These are phyloP conservation scores for Hypocryptadius cinnamomeus DNA, from an alignment of 2,113 vertebrate species.

Conservation along the genomic window DNA sequence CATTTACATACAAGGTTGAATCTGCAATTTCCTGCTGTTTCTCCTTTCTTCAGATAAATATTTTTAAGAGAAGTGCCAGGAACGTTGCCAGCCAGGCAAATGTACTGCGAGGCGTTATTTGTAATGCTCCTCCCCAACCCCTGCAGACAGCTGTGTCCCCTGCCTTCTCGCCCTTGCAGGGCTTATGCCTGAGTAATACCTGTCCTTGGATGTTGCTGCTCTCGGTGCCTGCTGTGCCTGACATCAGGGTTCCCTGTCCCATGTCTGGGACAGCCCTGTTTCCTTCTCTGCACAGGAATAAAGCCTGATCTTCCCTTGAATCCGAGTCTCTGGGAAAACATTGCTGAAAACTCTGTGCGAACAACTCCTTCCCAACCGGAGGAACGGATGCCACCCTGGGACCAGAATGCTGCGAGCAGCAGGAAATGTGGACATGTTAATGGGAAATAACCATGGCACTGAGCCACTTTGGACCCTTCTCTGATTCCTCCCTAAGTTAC, in stretches of 20 bases:
- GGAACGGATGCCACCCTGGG: fast-evolving
- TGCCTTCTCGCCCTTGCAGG: neutral
- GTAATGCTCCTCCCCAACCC: neutral
- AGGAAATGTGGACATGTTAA: neutral
- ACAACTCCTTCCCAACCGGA: neutral
- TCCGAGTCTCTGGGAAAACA: neutral
- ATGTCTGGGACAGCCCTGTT: neutral
- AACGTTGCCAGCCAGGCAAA: neutral
- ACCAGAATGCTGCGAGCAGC: neutral
- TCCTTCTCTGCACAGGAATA: neutral
- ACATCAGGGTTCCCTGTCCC: neutral
- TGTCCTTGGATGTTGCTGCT: neutral
- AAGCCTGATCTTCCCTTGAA: neutral
- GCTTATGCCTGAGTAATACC: neutral
- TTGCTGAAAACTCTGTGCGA: neutral
- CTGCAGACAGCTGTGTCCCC: neutral
- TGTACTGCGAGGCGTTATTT: neutral
- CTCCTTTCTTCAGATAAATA: conserved; percentile 1
- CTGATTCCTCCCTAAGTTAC: neutral
- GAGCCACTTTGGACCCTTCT: neutral
- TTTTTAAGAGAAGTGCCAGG: neutral
- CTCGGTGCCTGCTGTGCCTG: neutral
- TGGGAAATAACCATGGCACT: neutral
- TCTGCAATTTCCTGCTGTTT: conserved; percentile 5
- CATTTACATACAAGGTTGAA: neutral